A percentile compares a stretch with the other conserved stretches of the same genome.
These are phyloP conservation scores for Catajapyx aquilonaris DNA, from an alignment of 1,140 invertebrate genomes.

Conservation along the genomic window DNA sequence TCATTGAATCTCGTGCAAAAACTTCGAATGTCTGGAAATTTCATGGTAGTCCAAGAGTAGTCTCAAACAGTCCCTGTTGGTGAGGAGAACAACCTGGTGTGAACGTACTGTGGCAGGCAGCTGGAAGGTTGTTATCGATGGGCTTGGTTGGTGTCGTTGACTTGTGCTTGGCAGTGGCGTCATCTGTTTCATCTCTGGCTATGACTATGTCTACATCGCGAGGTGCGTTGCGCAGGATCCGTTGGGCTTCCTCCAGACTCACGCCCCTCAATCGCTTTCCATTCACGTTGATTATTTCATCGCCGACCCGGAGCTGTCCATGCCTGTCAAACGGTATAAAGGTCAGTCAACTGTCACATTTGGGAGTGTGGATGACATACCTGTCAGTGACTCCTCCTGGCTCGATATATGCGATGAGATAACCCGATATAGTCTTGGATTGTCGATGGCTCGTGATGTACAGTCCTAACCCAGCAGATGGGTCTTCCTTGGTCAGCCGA, in stretches of 20 bases:
- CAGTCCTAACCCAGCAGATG: not conserved
- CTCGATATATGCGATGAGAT: conserved; percentile 61
- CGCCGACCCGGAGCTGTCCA: conserved; percentile 32
- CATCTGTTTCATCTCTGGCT: conserved; percentile 15
- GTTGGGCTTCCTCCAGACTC: conserved; percentile 33
- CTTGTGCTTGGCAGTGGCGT: not conserved
- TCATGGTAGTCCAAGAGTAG: too few relatives aligned
- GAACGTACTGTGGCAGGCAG: too few relatives aligned
- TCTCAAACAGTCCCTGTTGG: too few relatives aligned
- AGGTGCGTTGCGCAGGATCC: conserved; percentile 26
- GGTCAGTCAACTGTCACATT: not conserved
- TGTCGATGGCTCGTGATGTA: not conserved
- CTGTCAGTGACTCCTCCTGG: conserved; percentile 55
- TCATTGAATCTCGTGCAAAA: too few relatives aligned
- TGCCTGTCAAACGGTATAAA: conserved; percentile 22
- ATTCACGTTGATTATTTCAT: conserved; percentile 44
- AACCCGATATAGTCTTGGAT: too few relatives aligned
- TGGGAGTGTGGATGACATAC: too few relatives aligned
- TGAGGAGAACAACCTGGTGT: too few relatives aligned
- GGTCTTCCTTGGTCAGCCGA: not conserved
- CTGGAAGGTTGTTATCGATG: too few relatives aligned
- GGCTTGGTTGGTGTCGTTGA: too few relatives aligned
- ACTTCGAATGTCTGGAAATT: too few relatives aligned
- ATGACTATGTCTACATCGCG: conserved; percentile 32
- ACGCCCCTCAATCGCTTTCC: conserved; percentile 36